Evolutionary conservation across 37 sponge, comb jelly and placozoan genomes (phyloP), one percentile per base, ranked within the genome.

Genomic region (Aplysina aerophoba): DNA sequence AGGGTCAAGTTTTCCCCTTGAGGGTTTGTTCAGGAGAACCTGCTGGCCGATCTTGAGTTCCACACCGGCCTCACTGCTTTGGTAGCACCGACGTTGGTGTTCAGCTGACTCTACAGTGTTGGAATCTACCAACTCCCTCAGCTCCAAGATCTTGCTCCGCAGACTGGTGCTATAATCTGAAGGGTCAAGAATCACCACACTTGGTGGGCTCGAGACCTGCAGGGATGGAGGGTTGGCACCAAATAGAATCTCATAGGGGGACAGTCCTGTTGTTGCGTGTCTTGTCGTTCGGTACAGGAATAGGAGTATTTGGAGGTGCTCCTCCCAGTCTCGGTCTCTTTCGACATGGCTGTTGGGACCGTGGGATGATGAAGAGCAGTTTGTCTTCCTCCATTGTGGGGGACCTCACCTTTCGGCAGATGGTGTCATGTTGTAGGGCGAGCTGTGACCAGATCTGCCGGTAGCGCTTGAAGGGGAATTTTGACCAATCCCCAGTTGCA

Each of bases 181-280:
- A 6, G 74, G 74, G 4, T 73, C 74, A 3, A 38, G 36, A 6
- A 73, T 33, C 39, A 13, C 3, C 3, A 36, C 5, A 13, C 74
- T 34, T 3, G 38, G 39, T 4, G 14, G 22, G 37, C 14, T 13
- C 3, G 74, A 36, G 35, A 13, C 14, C 3, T 73, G 74, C 5
- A 73, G 74, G 12, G 39, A 38, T 16, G 74, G 74, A 6, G 74
- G 74, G 40, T 78, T 78, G 37, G 79, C 38, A 19, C 54, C 79
- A 78, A 78, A 78, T 3, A 78, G 12, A 38, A 78, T 14, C 79
- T 78, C 79, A 50, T 78, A 78, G 6, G 79, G 79, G 15, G 79
- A 78, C 53, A 78, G 27, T 78, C 79, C 79, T 13, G 79, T 78
- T 1, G 79, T 25, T 27, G 79, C 27, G 40, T 78, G 79, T 38